phyloP scores from a whole-genome alignment of 2,113 vertebrate genomes.

The Phrynosoma blainvillii region DNA sequence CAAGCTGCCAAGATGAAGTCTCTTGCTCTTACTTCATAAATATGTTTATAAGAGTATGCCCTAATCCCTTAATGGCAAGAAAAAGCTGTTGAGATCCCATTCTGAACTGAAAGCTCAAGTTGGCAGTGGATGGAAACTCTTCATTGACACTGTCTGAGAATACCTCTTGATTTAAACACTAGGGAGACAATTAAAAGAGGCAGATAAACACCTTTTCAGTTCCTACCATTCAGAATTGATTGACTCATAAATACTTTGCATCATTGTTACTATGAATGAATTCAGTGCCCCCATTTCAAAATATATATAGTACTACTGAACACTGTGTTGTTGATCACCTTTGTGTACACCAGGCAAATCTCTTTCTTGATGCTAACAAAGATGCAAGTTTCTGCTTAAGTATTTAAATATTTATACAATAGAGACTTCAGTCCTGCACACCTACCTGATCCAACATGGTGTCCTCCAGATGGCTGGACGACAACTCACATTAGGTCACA shows the following conservation, averaged over 20 bases:
- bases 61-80: slow-evolving; percentile 44
- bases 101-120: slow-evolving; percentile 46
- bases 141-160: slow-evolving; percentile 37
- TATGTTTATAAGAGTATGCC: slow-evolving; percentile 54
- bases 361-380: too few species aligned
- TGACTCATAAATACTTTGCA: slow-evolving; percentile 59
- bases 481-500: neutral
- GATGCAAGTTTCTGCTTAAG: neutral
- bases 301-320: slow-evolving; percentile 63
- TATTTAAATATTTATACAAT: slow-evolving; percentile 2
- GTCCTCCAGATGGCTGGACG: neutral
- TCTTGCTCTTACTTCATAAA: slow-evolving; percentile 65
- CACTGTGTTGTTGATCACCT: slow-evolving; percentile 60
- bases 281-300: slow-evolving; percentile 51
- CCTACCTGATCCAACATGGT: neutral
- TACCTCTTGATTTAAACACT: slow-evolving; percentile 61
- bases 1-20: slow-evolving; percentile 52
- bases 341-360: slow-evolving; percentile 31
- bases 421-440: neutral
- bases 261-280: slow-evolving; percentile 54
- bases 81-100: slow-evolving; percentile 39
- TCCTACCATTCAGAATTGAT: slow-evolving; percentile 51
- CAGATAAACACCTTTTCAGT: slow-evolving; percentile 52
- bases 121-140: slow-evolving; percentile 50
- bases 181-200: slow-evolving; percentile 55